phyloP scores from a whole-genome alignment of 2,113 vertebrate genomes.

The Sturnus vulgaris region DNA sequence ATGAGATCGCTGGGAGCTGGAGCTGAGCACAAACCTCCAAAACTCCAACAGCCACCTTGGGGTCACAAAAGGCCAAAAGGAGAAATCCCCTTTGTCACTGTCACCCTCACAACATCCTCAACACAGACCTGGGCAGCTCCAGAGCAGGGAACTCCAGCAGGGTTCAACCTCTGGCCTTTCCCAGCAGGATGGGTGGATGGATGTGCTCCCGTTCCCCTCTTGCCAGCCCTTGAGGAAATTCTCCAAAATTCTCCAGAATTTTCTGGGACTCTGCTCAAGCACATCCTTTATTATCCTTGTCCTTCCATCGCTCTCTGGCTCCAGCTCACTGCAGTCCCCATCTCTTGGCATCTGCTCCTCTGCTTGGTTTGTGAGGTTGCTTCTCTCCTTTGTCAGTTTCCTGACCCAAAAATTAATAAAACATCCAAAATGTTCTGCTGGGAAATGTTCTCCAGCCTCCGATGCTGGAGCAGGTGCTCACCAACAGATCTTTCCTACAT shows the following conservation, averaged over 20 bases:
- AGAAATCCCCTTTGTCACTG: neutral
- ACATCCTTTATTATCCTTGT: neutral
- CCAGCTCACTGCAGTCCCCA: neutral
- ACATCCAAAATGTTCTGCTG: too few relatives aligned
- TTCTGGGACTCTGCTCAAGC: neutral
- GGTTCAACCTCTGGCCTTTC: neutral
- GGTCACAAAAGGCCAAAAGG: rapidly evolving
- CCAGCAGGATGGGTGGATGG: too few relatives aligned
- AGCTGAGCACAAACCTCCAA: neutral
- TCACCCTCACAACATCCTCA: rapidly evolving
- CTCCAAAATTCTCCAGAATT: neutral
- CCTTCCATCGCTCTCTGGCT: neutral
- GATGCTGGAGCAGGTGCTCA: too few relatives aligned
- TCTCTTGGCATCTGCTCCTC: too few relatives aligned
- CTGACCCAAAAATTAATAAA: too few relatives aligned
- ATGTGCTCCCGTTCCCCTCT: neutral
- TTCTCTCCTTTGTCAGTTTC: too few relatives aligned
- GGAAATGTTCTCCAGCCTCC: too few relatives aligned
- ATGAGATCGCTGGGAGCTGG: neutral
- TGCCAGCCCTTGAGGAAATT: neutral
- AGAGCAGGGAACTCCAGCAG: neutral
- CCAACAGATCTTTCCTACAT: too few relatives aligned
- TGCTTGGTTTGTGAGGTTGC: too few relatives aligned
- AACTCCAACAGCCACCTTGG: neutral
- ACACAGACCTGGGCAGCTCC: neutral